Conservation (phyloP, 2,797 vertebrate genomes). For the Bufotes viridis region DNA sequence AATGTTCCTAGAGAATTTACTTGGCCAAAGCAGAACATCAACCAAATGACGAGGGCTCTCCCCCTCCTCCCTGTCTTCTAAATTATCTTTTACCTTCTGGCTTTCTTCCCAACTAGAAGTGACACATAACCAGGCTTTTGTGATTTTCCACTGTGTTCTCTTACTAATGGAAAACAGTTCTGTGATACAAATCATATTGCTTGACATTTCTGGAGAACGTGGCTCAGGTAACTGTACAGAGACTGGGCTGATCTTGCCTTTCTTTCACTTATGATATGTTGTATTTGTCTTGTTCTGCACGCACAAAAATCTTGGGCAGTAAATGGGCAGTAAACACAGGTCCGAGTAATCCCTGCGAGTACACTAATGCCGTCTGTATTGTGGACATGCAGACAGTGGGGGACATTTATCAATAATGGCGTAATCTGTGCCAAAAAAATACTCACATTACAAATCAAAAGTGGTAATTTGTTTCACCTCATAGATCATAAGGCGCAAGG, state of each 20-base stretch:
- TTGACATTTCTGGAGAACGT: background rate
- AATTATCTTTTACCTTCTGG: conserved; percentile 7
- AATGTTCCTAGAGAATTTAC: background rate
- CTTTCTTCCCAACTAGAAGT: background rate
- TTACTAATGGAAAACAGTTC: background rate
- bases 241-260: no score
- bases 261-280: background rate
- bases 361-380: no score
- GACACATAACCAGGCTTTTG: background rate
- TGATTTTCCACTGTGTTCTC: conserved; percentile 12
- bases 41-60: background rate
- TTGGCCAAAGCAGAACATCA: background rate
- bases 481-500: no score
- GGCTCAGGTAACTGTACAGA: background rate
- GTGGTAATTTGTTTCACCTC: no score
- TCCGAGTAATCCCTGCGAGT: no score
- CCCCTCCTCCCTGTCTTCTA: background rate
- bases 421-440: no score
- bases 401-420: no score
- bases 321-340: no score
- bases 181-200: background rate
- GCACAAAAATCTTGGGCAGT: background rate
- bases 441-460: no score
- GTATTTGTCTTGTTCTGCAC: background rate
- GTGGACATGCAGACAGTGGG: no score